Conservation (phyloP, 2,113 vertebrate species). For the Galbula dea region DNA sequence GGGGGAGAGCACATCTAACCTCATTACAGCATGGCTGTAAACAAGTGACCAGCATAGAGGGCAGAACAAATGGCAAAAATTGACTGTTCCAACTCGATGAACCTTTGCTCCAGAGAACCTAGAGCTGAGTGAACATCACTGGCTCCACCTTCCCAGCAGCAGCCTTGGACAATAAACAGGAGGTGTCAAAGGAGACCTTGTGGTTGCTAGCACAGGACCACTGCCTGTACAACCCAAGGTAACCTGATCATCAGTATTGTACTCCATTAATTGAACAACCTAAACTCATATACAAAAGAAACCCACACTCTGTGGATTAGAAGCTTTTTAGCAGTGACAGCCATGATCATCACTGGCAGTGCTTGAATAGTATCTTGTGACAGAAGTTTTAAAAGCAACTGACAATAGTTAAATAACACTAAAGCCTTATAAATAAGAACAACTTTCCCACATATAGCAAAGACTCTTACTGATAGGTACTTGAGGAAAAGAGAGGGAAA, state of each 20-base stretch:
- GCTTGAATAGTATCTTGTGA: background rate
- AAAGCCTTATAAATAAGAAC: background rate
- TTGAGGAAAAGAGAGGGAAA: background rate
- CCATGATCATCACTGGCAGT: background rate
- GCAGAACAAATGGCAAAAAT: background rate
- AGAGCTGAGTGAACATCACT: fast-evolving
- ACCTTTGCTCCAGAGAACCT: background rate
- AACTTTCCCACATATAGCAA: background rate
- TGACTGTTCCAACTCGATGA: background rate
- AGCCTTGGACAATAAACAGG: background rate
- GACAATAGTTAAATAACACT: background rate
- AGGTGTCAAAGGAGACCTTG: background rate
- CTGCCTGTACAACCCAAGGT: background rate
- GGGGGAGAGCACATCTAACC: background rate
- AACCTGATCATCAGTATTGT: background rate
- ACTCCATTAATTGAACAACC: background rate
- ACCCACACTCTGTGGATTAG: background rate
- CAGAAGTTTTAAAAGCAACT: conserved; percentile 6
- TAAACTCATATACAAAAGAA: background rate
- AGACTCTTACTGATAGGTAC: background rate
- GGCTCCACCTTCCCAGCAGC: background rate
- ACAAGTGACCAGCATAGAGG: background rate
- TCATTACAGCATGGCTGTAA: background rate
- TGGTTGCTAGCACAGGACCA: background rate
- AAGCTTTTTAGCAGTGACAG: background rate